Base-by-base conservation (phyloP, 2,888 invertebrate species). In the Phengaris arion region DNA sequence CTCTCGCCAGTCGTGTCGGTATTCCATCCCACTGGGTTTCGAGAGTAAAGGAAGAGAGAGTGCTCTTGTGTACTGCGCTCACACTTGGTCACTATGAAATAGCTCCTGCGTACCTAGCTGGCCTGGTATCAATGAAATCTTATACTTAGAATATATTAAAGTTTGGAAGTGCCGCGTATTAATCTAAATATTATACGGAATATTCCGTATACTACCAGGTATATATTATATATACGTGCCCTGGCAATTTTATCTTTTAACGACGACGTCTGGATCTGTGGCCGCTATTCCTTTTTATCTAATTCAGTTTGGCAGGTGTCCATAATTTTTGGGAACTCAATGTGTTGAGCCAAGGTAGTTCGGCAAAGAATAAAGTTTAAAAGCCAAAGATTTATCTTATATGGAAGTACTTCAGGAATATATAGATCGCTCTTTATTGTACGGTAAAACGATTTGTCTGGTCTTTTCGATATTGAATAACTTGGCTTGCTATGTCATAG, bases 231-330 rank as follows among this genome's bases (percentile, higher is more conserved):
- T 70, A 54, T n/a, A 54, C 52, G 54, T 54, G 52, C 15, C 22
- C 72, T 54, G 52, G 51, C 22, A 52, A 35, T 54, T 52, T 35
- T 72, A 72, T 72, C 69, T 57, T 70, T 70, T 75, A 69, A 70
- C 75, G 69, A 70, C 75, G 69, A 70, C 48, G 75, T 75, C 70
- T 75, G 70, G 55, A 69, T 35, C 69, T 48, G 69, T 46, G 55
- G 54, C 69, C 75, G 12, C 48, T 15, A 35, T 74, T 15, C 45
- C 74, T 48, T 51, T 70, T 75, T 75, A 75, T 70, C 75, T 75
- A 59, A 75, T 75, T 69, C 69, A 46, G 69, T 75, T 75, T 75
- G 75, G 75, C 75, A 75, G 48, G 57, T 70, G 69, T 75, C 75
- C 75, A 75, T 75, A 70, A 46, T 75, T 75, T 70, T 69, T 46